Conservation (phyloP, 1,140 invertebrate genomes). For the Aphaenogaster floridana region DNA sequence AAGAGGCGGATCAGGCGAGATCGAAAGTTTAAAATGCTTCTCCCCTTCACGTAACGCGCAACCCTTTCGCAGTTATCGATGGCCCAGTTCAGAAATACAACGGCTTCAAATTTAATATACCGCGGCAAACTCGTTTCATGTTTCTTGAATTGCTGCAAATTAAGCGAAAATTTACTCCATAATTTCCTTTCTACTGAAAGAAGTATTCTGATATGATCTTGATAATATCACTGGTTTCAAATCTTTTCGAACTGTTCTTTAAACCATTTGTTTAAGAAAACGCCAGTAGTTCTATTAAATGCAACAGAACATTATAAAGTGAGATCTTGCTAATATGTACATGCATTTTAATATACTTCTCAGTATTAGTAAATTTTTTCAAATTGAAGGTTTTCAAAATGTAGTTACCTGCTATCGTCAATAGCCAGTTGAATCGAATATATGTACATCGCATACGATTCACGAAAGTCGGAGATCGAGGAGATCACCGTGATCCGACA, state of each 20-base stretch:
- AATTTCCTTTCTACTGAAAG: not conserved
- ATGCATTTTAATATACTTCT: not conserved
- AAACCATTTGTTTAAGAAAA: too few species aligned
- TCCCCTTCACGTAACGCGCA: not conserved
- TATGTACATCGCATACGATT: not conserved
- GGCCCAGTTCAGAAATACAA: slow-evolving; percentile 11
- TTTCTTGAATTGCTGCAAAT: not conserved
- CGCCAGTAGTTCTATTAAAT: not conserved
- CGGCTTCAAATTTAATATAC: slow-evolving; percentile 32
- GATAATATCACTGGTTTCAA: not conserved
- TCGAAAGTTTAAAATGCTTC: slow-evolving; percentile 51
- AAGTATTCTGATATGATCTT: not conserved
- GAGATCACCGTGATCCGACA: slow-evolving; percentile 6
- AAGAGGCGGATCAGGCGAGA: slow-evolving; percentile 23
- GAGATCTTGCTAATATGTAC: not conserved
- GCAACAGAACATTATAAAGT: not conserved
- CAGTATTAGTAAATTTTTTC: not conserved
- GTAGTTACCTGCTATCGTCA: not conserved
- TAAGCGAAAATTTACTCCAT: not conserved
- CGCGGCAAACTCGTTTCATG: not conserved
- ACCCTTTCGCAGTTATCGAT: slow-evolving; percentile 37
- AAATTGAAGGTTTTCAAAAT: not conserved
- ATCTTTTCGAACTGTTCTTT: not conserved
- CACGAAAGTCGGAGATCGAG: not conserved
- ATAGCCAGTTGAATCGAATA: slow-evolving; percentile 7